Conservation (phyloP, 2,113 vertebrate species). For the Pedionomus torquatus region DNA sequence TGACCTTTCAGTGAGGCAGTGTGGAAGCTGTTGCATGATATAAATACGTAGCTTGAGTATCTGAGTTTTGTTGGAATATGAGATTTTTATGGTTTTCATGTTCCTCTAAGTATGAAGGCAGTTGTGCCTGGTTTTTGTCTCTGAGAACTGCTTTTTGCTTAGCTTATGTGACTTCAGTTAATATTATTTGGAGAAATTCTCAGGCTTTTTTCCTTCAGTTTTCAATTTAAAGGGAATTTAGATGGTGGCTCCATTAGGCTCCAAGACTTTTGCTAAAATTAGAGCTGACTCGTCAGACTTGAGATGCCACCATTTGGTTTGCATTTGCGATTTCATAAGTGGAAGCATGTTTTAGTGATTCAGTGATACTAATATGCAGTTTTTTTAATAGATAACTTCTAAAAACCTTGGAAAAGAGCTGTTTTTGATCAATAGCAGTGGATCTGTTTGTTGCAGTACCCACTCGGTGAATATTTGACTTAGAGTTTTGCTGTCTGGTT, state of each 20-base stretch:
- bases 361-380: background rate
- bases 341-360: background rate
- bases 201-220: background rate
- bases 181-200: background rate
- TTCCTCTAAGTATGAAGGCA: background rate
- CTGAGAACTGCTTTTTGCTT: background rate
- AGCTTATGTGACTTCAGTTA: background rate
- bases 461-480: background rate
- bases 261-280: background rate
- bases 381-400: background rate
- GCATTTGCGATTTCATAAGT: background rate
- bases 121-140: background rate
- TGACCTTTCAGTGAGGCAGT: background rate
- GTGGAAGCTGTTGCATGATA: background rate
- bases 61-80: background rate
- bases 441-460: background rate
- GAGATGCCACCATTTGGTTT: background rate
- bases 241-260: background rate
- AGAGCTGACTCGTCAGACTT: background rate
- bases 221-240: background rate
- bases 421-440: background rate
- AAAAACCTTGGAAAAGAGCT: background rate
- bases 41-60: background rate
- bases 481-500: background rate
- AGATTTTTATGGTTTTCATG: background rate